These are phyloP conservation scores for Antigone vipio DNA, from an alignment of 2,113 vertebrate species.

Conservation along the genomic window DNA sequence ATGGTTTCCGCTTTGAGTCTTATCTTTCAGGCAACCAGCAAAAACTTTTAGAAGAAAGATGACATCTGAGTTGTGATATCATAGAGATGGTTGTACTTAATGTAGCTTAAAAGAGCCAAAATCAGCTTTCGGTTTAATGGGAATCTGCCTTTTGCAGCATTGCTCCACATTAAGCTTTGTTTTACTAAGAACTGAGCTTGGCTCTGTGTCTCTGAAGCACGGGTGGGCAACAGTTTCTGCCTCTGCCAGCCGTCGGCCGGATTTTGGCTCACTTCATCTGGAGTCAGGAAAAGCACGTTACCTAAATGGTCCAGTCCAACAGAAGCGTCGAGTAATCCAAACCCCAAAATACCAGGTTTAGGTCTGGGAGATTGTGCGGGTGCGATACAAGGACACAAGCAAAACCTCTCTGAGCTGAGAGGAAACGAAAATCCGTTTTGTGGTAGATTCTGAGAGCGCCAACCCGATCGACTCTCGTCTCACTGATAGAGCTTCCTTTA, in stretches of 20 bases:
- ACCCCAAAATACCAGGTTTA: neutral
- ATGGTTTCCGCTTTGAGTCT: neutral
- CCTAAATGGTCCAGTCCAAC: neutral
- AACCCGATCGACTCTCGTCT: neutral
- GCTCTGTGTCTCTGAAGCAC: neutral
- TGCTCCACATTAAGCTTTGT: neutral
- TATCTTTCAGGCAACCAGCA: neutral
- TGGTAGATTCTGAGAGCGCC: neutral
- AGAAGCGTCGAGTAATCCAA: neutral
- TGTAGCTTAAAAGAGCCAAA: neutral
- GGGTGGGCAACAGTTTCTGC: neutral
- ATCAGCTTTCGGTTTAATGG: neutral
- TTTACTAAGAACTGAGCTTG: neutral
- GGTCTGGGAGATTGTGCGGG: neutral
- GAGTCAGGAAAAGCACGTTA: neutral
- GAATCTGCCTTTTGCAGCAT: neutral
- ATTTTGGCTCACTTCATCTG: neutral
- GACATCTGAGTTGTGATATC: neutral
- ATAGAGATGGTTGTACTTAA: neutral
- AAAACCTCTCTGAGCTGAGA: neutral
- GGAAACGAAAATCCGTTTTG: neutral
- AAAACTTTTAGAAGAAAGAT: neutral
- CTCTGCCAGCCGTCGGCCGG: neutral
- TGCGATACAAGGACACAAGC: neutral
- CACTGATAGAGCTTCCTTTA: neutral